These are phyloP conservation scores for Scolopax mira DNA, from an alignment of 2,113 vertebrate species.

Conservation along the genomic window DNA sequence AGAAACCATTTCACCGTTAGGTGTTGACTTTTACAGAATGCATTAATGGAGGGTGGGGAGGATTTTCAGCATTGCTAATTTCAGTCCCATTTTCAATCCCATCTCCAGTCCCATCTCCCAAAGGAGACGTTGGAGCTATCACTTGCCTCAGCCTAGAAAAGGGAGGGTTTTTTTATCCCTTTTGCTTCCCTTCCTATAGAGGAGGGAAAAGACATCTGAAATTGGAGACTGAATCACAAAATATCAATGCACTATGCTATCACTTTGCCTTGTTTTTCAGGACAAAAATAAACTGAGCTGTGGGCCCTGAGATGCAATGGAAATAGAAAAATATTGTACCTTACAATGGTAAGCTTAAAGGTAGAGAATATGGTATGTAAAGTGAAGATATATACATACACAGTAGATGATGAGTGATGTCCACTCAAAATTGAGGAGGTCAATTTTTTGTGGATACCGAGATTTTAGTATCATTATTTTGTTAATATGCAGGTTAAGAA, in stretches of 20 bases:
- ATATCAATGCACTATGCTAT: not conserved
- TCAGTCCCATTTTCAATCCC: not conserved
- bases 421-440: not conserved
- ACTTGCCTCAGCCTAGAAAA: not conserved
- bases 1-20: not conserved
- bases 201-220: not conserved
- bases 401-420: not conserved
- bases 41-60: not conserved
- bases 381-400: not conserved
- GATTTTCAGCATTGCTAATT: not conserved
- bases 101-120: not conserved
- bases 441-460: not conserved
- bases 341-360: not conserved
- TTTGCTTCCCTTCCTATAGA: not conserved
- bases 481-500: not conserved
- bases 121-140: not conserved
- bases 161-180: rapidly evolving
- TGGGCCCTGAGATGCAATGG: not conserved
- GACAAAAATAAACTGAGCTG: not conserved
- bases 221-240: not conserved
- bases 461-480: not conserved
- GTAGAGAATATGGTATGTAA: not conserved
- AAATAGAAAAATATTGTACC: not conserved
- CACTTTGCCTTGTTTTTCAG: not conserved
- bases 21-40: not conserved